Conservation (phyloP, 2,888 invertebrate genomes). For the Rhagium mordax region DNA sequence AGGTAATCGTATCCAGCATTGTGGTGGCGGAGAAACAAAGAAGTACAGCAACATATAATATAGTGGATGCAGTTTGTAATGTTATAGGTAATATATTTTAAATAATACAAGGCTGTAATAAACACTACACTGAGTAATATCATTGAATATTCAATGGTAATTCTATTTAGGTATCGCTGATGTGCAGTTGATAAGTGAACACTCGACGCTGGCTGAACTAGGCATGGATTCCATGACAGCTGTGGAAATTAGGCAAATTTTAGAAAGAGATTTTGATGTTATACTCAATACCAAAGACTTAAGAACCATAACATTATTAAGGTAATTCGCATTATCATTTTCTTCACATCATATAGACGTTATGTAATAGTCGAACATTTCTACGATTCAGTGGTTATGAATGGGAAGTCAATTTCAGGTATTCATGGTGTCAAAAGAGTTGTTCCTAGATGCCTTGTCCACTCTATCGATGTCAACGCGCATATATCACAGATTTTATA, state of each 20-base stretch:
- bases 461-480: too few species aligned
- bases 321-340: conserved; percentile 62
- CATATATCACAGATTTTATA: too few species aligned
- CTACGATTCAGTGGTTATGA: too few species aligned
- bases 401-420: too few species aligned
- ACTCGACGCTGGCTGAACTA: conserved; percentile 86
- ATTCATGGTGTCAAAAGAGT: too few species aligned
- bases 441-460: too few species aligned
- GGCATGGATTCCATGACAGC: conserved; percentile 99
- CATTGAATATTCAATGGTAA: too few species aligned
- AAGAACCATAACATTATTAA: conserved; percentile 83
- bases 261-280: conserved; percentile 91
- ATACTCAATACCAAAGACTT: conserved; percentile 90
- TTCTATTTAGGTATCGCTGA: conserved; percentile 68
- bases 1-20: conserved; percentile 83
- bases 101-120: neutral
- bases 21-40: conserved; percentile 89
- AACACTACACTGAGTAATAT: neutral
- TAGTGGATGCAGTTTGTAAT: conserved; percentile 78
- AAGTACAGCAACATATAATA: conserved; percentile 75
- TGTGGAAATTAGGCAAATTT: conserved; percentile 93
- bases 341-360: too few species aligned
- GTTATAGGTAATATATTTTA: conserved; percentile 74
- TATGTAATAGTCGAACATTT: too few species aligned
- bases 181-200: conserved; percentile 79